These are phyloP conservation scores for Dasypolia templi DNA, from an alignment of 2,888 invertebrate genomes.

Conservation along the genomic window DNA sequence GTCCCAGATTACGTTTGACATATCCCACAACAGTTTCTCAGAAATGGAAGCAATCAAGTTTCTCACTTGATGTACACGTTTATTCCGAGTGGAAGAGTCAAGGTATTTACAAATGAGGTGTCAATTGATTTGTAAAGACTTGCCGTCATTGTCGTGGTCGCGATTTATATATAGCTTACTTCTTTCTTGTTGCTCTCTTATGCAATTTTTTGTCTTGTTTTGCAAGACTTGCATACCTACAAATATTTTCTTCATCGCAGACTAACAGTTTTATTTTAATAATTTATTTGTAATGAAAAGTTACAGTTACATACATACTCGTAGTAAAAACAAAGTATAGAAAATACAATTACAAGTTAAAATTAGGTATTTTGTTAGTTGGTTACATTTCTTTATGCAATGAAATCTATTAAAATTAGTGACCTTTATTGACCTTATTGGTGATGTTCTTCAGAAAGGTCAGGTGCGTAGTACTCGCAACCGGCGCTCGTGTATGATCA, in stretches of 20 bases:
- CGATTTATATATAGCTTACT: constrained; percentile 8
- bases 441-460: too few species aligned
- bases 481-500: too few species aligned
- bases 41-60: constrained; percentile 48
- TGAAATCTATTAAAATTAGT: too few species aligned
- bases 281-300: too few species aligned
- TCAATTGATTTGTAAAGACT: constrained; percentile 24
- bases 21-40: constrained; percentile 20
- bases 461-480: too few species aligned
- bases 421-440: too few species aligned
- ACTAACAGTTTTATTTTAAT: not conserved
- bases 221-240: not conserved
- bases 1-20: constrained; percentile 7
- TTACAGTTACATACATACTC: not conserved
- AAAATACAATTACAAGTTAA: not conserved
- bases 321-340: not conserved
- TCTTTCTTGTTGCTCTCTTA: not conserved
- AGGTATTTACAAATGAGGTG: not conserved
- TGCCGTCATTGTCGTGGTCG: not conserved
- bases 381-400: too few species aligned
- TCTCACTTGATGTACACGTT: constrained; percentile 12
- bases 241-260: not conserved
- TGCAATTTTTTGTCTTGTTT: not conserved
- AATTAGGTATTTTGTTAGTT: not conserved
- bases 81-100: not conserved